Evolutionary conservation across 2,113 vertebrate genomes (phyloP).

Genomic region (Hystrix cristata): DNA sequence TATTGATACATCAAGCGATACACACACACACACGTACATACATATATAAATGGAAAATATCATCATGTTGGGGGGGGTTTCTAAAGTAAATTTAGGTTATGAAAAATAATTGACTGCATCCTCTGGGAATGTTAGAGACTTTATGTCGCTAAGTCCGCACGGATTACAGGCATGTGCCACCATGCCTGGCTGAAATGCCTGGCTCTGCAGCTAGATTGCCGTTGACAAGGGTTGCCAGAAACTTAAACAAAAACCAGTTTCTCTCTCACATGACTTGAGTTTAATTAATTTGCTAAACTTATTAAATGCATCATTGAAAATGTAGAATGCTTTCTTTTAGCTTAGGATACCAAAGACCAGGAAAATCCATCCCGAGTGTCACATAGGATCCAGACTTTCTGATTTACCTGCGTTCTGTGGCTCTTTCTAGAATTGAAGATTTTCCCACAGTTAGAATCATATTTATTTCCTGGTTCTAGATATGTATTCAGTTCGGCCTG

Average conservation of each 20-base stretch:
- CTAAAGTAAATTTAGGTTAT: constrained; percentile 74
- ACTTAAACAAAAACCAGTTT: constrained; percentile 38
- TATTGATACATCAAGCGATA: neutral
- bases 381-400: neutral
- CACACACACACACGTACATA: neutral
- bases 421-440: constrained; percentile 53
- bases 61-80: constrained; percentile 75
- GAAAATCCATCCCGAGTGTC: neutral
- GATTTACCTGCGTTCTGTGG: neutral
- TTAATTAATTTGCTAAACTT: constrained; percentile 48
- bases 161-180: neutral
- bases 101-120: constrained; percentile 82
- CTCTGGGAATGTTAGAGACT: constrained; percentile 80
- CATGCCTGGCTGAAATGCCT: neutral
- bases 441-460: constrained; percentile 59
- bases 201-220: constrained; percentile 10
- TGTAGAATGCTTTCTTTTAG: neutral
- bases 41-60: neutral
- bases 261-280: neutral
- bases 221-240: constrained; percentile 46
- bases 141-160: constrained; percentile 59
- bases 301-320: constrained; percentile 39
- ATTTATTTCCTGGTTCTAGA: constrained; percentile 61
- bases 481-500: constrained; percentile 71
- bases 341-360: neutral